A percentile compares a stretch with the other conserved stretches of the same genome.
These are phyloP conservation scores for Python bivittatus DNA, from an alignment of 2,113 vertebrate species.

Conservation along the genomic window DNA sequence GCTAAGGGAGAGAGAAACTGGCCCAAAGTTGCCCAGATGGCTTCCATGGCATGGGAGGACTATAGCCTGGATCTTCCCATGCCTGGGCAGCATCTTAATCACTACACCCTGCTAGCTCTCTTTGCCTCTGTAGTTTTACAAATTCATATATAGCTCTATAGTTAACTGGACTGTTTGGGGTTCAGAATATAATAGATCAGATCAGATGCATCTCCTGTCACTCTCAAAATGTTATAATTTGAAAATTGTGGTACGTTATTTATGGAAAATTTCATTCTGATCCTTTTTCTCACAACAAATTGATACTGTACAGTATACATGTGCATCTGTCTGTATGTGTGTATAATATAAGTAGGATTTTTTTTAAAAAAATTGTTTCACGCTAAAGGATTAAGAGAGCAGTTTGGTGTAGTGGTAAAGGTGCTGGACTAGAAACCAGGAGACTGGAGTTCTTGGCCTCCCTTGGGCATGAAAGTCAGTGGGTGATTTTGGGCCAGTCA, in stretches of 20 bases:
- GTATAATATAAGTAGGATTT: too few relatives aligned
- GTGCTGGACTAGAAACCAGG: too few relatives aligned
- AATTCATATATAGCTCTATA: not conserved
- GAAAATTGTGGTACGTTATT: not conserved
- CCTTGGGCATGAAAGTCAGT: too few relatives aligned
- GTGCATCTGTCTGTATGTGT: too few relatives aligned
- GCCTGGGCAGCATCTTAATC: not conserved
- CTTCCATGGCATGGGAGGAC: not conserved
- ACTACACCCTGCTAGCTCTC: not conserved
- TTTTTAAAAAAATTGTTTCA: too few relatives aligned
- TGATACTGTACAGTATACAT: too few relatives aligned
- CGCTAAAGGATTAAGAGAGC: too few relatives aligned
- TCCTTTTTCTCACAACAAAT: too few relatives aligned
- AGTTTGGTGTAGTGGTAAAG: too few relatives aligned
- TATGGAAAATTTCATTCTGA: not conserved
- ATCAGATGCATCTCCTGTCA: not conserved
- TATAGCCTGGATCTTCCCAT: not conserved
- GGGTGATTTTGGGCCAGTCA: too few relatives aligned
- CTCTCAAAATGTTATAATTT: not conserved
- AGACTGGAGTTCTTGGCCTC: too few relatives aligned
- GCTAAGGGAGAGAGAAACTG: not conserved
- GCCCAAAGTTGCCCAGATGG: not conserved
- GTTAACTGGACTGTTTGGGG: not conserved
- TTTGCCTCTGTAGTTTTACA: not conserved
- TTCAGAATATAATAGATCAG: not conserved